Conservation (phyloP, 2,888 invertebrate species). For the Crematogaster levior region DNA sequence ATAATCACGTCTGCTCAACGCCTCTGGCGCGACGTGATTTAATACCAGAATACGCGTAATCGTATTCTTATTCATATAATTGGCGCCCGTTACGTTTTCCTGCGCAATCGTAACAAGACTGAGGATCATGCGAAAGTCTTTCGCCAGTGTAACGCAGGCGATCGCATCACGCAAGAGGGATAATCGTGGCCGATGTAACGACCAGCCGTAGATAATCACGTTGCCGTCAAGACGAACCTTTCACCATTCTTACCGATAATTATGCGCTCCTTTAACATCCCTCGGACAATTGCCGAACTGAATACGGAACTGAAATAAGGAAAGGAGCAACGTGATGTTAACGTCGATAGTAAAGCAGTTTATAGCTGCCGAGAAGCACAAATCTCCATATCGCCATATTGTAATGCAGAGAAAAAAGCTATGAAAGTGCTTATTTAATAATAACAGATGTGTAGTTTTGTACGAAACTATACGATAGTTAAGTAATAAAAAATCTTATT, state of each 20-base stretch:
- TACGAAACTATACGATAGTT: background rate
- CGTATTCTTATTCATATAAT: slow-evolving; percentile 23
- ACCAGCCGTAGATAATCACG: slow-evolving; percentile 28
- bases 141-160: background rate
- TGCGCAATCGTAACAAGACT: slow-evolving; percentile 1
- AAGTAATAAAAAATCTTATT: background rate
- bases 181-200: slow-evolving; percentile 27
- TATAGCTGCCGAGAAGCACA: background rate
- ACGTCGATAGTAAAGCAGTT: background rate
- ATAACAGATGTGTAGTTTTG: background rate
- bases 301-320: slow-evolving; percentile 32
- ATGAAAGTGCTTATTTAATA: slow-evolving; percentile 22
- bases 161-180: slow-evolving; percentile 6
- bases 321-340: slow-evolving; percentile 8
- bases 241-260: slow-evolving; percentile 69
- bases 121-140: slow-evolving; percentile 15
- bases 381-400: background rate
- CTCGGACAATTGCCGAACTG: slow-evolving; percentile 44
- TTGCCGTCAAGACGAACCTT: slow-evolving; percentile 59
- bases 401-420: background rate
- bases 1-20: background rate
- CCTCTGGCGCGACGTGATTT: slow-evolving; percentile 16
- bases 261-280: slow-evolving; percentile 48
- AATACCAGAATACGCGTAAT: slow-evolving; percentile 9
- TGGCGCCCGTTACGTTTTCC: slow-evolving; percentile 6